A percentile compares a stretch with the other conserved stretches of the same genome.
These are phyloP conservation scores for Leucophenga varia DNA, from an alignment of 1,140 invertebrate species.

Conservation along the genomic window DNA sequence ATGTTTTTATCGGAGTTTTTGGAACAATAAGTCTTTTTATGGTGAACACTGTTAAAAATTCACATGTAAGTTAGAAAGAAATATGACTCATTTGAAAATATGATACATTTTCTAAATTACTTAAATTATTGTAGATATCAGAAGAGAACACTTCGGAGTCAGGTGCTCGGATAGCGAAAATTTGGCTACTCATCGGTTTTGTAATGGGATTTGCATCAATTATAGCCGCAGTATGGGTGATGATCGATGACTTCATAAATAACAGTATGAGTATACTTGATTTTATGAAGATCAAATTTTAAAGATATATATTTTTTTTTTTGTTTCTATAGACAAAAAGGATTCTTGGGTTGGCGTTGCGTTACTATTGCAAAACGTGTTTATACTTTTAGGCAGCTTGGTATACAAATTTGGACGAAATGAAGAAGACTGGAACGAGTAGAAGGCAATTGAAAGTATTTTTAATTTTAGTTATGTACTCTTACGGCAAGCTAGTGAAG, in stretches of 20 bases:
- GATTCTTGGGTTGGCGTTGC: slow-evolving; percentile 83
- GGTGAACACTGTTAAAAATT: slow-evolving; percentile 97
- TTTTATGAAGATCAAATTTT: not conserved
- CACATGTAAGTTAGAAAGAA: slow-evolving; percentile 67
- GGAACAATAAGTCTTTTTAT: slow-evolving; percentile 93
- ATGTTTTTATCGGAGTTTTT: slow-evolving; percentile 92
- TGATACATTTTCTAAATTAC: not conserved
- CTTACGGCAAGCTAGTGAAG: no score
- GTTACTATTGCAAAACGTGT: slow-evolving; percentile 91
- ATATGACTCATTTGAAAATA: not conserved
- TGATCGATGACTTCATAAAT: slow-evolving; percentile 75
- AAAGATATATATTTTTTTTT: not conserved
- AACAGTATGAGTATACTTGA: slow-evolving; percentile 20
- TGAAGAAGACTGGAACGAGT: slow-evolving; percentile 79
- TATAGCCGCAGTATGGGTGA: slow-evolving; percentile 94
- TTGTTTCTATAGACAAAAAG: slow-evolving; percentile 32
- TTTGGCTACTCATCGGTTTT: slow-evolving; percentile 97
- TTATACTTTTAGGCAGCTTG: slow-evolving; percentile 89
- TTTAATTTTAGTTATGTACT: no score
- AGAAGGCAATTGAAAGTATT: no score
- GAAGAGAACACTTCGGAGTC: slow-evolving; percentile 46
- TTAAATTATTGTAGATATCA: slow-evolving; percentile 29
- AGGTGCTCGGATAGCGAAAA: slow-evolving; percentile 82
- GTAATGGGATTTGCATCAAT: slow-evolving; percentile 93
- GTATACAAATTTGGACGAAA: slow-evolving; percentile 93